phyloP scores from a whole-genome alignment of 1,140 invertebrate genomes.

The Euwallacea fornicatus region DNA sequence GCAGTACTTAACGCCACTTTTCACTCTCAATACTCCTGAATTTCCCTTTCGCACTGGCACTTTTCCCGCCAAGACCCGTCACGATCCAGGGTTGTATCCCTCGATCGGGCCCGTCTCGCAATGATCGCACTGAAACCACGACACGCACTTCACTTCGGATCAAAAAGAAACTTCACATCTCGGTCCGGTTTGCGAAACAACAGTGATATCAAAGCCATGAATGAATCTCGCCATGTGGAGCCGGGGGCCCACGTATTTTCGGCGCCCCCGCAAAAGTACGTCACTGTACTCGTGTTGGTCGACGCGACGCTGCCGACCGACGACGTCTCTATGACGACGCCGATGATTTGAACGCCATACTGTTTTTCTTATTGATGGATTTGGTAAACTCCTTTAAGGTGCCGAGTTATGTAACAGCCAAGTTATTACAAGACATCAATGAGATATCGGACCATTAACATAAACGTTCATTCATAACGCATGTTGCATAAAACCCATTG shows the following conservation, averaged over 20 bases:
- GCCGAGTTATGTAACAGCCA: neutral
- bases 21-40: no score
- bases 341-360: neutral
- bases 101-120: neutral
- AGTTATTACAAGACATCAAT: conserved; percentile 8
- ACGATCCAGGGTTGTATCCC: neutral
- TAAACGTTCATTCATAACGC: conserved; percentile 30
- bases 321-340: conserved; percentile 32
- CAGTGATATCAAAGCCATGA: conserved; percentile 34
- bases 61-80: neutral
- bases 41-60: no score
- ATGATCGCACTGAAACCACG: conserved; percentile 4
- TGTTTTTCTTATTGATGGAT: neutral
- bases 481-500: conserved; percentile 33
- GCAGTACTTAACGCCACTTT: neutral
- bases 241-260: conserved; percentile 26
- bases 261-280: conserved; percentile 24
- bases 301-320: conserved; percentile 22
- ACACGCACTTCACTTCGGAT: conserved; percentile 15
- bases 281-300: conserved; percentile 29
- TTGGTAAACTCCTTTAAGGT: neutral
- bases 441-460: conserved; percentile 26
- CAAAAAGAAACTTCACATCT: conserved; percentile 18
- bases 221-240: conserved; percentile 29
- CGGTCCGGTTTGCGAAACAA: conserved; percentile 30